Evolutionary conservation across 2,888 invertebrate genomes (phyloP), one percentile per base, ranked within the genome.

Genomic region (Dendrolimus houi): DNA sequence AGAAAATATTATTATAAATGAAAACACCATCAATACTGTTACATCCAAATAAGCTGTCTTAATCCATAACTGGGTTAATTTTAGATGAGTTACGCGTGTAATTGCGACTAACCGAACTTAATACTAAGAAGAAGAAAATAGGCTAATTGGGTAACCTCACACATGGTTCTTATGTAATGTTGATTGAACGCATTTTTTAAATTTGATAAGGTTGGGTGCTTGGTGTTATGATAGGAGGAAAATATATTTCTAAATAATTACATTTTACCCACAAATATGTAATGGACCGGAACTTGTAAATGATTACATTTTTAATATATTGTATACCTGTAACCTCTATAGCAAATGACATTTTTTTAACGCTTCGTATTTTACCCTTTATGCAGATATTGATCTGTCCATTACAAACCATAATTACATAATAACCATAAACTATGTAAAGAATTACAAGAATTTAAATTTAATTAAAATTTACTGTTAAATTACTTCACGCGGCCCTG

Each of bases 71-170:
- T 53, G 53, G 17, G n/a, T 57, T 53, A 60, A 60, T 67, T 62
- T 55, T 60, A 68, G 65, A 57, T 47, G 47, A 47, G 47, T 47
- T 47, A 47, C 47, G 47, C 47, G 6, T 7, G 6, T 9, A 12
- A 47, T 47, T 47, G 3, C 47, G 12, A 9, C 0, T 12, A 47
- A 9, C 12, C 9, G 12, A 47, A 47, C 9, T 47, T 47, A 12
- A 9, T 47, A 12, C 12, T 47, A 47, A 47, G 65, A 63, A 60
- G 66, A 79, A 78, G 71, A 60, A 79, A 78, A 72, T 65, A 62
- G 74, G 75, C 59, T 72, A 69, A 68, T 78, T 72, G 69, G 71
- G 69, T 65, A 75, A 29, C 29, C 71, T 67, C 66, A 64, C 63
- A 70, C 68, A 69, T 70, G 68, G 57, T 60, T 41, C 57, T 79